These are phyloP conservation scores for Aptenodytes patagonicus DNA, from an alignment of 2,113 vertebrate species.

Conservation along the genomic window DNA sequence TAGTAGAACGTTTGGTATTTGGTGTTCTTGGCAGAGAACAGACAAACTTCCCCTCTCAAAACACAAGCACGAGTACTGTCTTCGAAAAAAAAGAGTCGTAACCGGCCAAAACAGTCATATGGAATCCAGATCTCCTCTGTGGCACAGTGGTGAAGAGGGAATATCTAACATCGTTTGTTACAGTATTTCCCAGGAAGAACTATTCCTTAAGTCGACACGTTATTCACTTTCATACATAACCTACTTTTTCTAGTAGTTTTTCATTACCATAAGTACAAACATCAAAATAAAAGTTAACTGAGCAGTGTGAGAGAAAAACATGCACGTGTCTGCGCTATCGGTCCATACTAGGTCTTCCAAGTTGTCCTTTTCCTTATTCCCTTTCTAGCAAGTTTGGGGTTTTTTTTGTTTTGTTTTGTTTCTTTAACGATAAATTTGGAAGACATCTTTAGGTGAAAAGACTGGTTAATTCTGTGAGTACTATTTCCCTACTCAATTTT, in stretches of 20 bases:
- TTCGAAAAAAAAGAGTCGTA: neutral
- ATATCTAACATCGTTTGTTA: fast-evolving
- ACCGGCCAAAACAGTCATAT: neutral
- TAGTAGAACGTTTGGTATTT: neutral
- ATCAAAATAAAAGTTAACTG: neutral
- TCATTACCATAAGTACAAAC: neutral
- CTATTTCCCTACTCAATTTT: neutral
- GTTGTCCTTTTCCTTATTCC: neutral
- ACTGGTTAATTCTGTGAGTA: neutral
- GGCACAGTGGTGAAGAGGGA: neutral
- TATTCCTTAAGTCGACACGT: neutral
- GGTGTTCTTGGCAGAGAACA: slow-evolving; percentile 1
- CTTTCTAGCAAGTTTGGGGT: neutral
- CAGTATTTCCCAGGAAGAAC: neutral
- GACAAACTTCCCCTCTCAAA: neutral
- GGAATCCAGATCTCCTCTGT: neutral
- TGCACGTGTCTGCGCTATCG: fast-evolving
- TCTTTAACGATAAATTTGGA: neutral
- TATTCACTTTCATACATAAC: neutral
- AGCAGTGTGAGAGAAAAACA: neutral
- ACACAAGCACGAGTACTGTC: neutral
- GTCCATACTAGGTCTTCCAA: neutral
- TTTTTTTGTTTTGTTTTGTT: neutral
- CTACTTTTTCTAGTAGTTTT: neutral
- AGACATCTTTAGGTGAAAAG: neutral